Percentiles rank a stretch among this genome's conserved stretches.
These are phyloP conservation scores for Manduca sexta DNA, from an alignment of 1,140 invertebrate species.

Conservation along the genomic window DNA sequence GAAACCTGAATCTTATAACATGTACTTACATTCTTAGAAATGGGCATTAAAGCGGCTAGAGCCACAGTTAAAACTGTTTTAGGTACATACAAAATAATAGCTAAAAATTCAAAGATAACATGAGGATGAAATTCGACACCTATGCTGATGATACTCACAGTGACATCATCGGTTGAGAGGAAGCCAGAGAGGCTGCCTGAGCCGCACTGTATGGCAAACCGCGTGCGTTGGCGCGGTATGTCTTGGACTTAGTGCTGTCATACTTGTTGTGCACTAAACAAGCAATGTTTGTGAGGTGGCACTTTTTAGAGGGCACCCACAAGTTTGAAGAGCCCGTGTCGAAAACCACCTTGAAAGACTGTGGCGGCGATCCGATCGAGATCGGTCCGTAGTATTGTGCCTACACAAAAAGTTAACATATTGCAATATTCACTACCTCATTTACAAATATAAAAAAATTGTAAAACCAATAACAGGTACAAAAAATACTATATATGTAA, in stretches of 20 bases:
- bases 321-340: conserved; percentile 99
- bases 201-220: conserved; percentile 95
- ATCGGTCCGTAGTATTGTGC: conserved; percentile 99
- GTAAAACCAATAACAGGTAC: no score
- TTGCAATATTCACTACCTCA: not conserved
- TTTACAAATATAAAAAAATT: no score
- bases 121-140: no score
- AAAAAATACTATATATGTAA: no score
- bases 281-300: conserved; percentile 93
- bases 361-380: conserved; percentile 92
- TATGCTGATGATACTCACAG: conserved; percentile 81
- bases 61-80: no score
- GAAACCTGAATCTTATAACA: no score
- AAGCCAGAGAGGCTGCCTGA: conserved; percentile 96
- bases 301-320: conserved; percentile 98
- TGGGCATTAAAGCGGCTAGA: no score
- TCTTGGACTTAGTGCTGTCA: conserved; percentile 87
- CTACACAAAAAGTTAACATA: conserved; percentile 62
- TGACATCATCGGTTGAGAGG: conserved; percentile 90
- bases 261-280: conserved; percentile 97
- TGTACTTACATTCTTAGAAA: no score
- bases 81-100: no score
- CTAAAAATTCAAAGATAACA: no score
- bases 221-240: conserved; percentile 91
- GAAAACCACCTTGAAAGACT: conserved; percentile 96